phyloP scores from a whole-genome alignment of 2,797 vertebrate species.

The Forpus xanthops region DNA sequence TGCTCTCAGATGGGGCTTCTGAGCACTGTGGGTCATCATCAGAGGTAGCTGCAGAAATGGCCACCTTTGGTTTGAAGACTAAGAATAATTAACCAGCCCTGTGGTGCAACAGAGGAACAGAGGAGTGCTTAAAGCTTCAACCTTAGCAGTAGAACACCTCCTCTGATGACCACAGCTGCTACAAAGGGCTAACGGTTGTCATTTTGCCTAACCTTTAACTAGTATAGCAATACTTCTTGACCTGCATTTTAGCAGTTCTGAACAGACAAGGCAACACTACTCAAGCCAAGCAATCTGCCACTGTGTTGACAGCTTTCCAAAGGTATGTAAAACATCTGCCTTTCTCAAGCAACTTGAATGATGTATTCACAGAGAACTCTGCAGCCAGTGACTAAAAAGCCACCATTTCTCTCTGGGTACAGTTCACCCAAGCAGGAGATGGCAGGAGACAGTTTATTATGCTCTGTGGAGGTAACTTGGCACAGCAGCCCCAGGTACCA shows the following conservation, averaged over 20 bases:
- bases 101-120: neutral
- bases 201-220: neutral
- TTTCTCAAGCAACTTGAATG: neutral
- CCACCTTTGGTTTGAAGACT: neutral
- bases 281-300: neutral
- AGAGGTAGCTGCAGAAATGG: neutral
- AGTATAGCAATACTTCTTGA: neutral
- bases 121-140: neutral
- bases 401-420: neutral
- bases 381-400: neutral
- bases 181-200: neutral
- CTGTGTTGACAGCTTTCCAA: neutral
- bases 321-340: neutral
- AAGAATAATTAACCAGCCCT: neutral
- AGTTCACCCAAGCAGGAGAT: neutral
- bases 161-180: neutral
- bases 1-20: neutral
- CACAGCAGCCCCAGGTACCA: neutral
- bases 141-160: neutral
- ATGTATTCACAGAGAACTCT: neutral
- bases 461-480: neutral
- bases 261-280: neutral
- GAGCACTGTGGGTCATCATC: neutral
- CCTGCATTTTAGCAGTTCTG: neutral
- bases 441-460: neutral